A percentile compares a stretch with the other conserved stretches of the same genome.
These are phyloP conservation scores for Hippocampus mohnikei DNA, from an alignment of 2,113 vertebrate genomes.

Conservation along the genomic window DNA sequence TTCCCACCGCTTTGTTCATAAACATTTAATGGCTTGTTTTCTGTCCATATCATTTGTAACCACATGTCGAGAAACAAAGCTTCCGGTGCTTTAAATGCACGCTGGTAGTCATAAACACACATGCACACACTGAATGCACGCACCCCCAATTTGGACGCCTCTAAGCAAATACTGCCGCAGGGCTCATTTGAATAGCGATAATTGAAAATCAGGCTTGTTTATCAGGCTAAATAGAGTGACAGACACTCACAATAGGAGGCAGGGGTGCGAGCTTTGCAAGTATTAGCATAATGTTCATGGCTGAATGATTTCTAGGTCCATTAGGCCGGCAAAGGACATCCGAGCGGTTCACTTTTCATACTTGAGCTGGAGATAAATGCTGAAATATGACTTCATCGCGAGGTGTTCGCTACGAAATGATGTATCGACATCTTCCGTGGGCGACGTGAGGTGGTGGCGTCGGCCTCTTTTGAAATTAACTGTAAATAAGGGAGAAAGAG, in stretches of 20 bases:
- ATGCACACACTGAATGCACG: background rate
- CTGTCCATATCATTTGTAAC: background rate
- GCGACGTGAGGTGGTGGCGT: constrained; percentile 15
- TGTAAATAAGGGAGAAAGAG: constrained; percentile 32
- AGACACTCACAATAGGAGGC: constrained; percentile 70
- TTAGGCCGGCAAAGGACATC: constrained; percentile 67
- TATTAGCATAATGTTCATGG: constrained; percentile 71
- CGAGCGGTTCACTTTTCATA: constrained; percentile 65
- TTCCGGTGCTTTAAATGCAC: constrained; percentile 18
- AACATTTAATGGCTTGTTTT: background rate
- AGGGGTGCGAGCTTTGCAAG: constrained; percentile 60
- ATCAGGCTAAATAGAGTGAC: constrained; percentile 71
- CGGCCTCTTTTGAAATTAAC: constrained; percentile 33
- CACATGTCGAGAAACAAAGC: constrained; percentile 16
- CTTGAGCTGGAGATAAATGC: constrained; percentile 45
- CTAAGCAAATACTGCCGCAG: constrained; percentile 60
- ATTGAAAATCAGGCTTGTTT: constrained; percentile 76
- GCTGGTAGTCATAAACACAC: constrained; percentile 17
- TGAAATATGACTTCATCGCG: constrained; percentile 60
- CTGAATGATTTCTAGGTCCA: constrained; percentile 66
- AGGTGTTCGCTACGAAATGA: constrained; percentile 59
- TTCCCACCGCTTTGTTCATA: background rate
- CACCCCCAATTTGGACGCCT: constrained; percentile 40
- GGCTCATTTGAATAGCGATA: constrained; percentile 72
- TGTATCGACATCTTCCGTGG: constrained; percentile 54